Evolutionary conservation across 92 coral and sea anemone species (phyloP).

Genomic region (Epizoanthus scotinus): DNA sequence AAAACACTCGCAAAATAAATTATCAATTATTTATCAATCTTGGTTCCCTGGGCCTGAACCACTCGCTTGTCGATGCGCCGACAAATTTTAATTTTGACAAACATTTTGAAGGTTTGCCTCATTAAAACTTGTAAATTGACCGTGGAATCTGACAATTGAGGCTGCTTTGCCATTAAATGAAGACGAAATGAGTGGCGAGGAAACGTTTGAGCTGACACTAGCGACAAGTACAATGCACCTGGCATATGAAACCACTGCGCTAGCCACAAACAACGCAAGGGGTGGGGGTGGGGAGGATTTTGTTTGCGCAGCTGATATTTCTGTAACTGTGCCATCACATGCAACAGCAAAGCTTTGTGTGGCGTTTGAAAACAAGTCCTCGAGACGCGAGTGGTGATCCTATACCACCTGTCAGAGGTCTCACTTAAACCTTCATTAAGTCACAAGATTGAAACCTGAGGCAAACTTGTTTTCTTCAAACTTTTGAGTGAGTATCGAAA

Average conservation of each 20-base stretch:
- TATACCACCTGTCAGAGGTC: too few species aligned
- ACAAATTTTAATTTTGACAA: conserved; percentile 4
- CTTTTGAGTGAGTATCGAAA: too few species aligned
- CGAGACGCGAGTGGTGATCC: too few species aligned
- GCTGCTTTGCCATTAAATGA: not conserved
- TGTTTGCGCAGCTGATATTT: not conserved
- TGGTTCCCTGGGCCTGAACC: not conserved
- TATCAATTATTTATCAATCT: conserved; percentile 28
- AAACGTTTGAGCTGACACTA: not conserved
- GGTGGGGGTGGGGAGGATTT: conserved; percentile 1
- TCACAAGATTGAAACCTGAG: too few species aligned
- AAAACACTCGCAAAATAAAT: conserved; percentile 30
- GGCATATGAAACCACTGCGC: not conserved
- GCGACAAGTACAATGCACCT: conserved; percentile 18
- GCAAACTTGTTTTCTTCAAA: too few species aligned
- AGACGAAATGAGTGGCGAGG: not conserved
- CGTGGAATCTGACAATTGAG: not conserved
- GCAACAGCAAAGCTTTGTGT: too few species aligned
- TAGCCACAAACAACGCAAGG: not conserved
- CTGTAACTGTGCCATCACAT: too few species aligned
- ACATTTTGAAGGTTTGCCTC: not conserved
- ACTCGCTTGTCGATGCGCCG: not conserved
- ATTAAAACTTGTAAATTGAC: not conserved
- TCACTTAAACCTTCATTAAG: too few species aligned
- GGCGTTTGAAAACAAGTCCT: too few species aligned